Base-by-base conservation (phyloP, 2,888 invertebrate genomes). In the Macropis europaea region DNA sequence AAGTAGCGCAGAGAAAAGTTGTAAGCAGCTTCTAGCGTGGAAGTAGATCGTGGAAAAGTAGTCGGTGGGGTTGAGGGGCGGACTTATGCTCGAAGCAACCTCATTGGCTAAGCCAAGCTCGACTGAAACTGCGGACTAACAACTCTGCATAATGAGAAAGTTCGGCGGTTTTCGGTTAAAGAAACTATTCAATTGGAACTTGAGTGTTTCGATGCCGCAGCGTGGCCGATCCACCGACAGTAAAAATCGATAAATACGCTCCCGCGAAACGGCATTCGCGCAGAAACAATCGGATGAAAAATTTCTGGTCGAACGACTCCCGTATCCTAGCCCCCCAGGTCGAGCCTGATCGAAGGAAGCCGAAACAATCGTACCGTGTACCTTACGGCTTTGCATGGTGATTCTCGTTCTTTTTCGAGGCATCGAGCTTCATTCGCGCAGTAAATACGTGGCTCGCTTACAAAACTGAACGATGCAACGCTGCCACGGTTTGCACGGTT, bases 111-210 rank as follows among this genome's bases (percentile, higher is more conserved):
- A 83, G 72, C 82, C 73, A 77, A 81, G 79, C 77, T 69, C 70
- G 72, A 72, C 73, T 76, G 69, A 64, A 82, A 82, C 82, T 76
- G 69, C 76, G 77, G 70, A 67, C 79, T 73, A 81, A 77, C 78
- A 81, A 81, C 81, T 79, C 77, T 50, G 79, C 73, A 81, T 82
- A 84, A 84, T 83, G 82, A 78, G 75, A 82, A 84, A 79, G 81
- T 84, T 79, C 63, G 68, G 68, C 50, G 75, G 73, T 74, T 79
- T 73, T 77, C 66, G 74, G 78, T 80, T 78, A 77, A 83, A 78
- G 83, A 74, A 79, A 79, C 78, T 82, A 79, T 83, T 83, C 79
- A 53, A 76, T 76, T 61, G 77, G 71, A 82, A 73, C 59, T 74
- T 60, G 76, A 74, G 73, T 73, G 69, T 74, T 73, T 48, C 67